Conservation (phyloP, 2,113 vertebrate genomes). For the Columba livia region DNA sequence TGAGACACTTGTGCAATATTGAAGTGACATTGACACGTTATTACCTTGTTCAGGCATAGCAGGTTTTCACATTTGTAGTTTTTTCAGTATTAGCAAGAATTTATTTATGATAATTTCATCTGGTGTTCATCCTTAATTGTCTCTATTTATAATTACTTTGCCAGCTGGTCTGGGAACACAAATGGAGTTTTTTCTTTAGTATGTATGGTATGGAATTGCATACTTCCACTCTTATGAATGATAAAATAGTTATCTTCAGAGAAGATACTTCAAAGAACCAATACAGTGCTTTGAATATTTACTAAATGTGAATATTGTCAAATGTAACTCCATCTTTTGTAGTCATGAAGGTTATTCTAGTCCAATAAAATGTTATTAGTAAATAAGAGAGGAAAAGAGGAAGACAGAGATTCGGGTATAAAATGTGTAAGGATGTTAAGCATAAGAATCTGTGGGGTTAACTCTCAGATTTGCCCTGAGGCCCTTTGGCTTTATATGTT, state of each 20-base stretch:
- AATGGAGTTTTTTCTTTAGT: not conserved
- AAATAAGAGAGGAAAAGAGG: not conserved
- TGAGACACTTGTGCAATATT: not conserved
- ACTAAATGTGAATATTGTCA: not conserved
- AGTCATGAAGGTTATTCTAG: not conserved
- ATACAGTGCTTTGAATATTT: not conserved
- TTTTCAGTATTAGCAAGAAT: not conserved
- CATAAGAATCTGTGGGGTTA: not conserved
- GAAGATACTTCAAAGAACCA: not conserved
- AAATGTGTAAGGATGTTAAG: not conserved
- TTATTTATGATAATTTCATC: not conserved
- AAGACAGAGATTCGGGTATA: not conserved
- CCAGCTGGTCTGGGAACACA: not conserved
- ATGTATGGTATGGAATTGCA: not conserved
- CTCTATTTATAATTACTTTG: not conserved
- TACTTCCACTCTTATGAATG: not conserved
- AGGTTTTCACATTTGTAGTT: not conserved
- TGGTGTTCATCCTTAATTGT: not conserved
- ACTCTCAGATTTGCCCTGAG: not conserved
- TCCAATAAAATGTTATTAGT: not conserved
- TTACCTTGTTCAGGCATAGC: not conserved
- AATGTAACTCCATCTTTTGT: not conserved
- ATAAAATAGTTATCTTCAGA: not conserved
- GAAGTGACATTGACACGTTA: not conserved
- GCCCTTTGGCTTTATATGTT: not conserved